Conservation (phyloP, 2,888 invertebrate species). For the Eledona agricola region DNA sequence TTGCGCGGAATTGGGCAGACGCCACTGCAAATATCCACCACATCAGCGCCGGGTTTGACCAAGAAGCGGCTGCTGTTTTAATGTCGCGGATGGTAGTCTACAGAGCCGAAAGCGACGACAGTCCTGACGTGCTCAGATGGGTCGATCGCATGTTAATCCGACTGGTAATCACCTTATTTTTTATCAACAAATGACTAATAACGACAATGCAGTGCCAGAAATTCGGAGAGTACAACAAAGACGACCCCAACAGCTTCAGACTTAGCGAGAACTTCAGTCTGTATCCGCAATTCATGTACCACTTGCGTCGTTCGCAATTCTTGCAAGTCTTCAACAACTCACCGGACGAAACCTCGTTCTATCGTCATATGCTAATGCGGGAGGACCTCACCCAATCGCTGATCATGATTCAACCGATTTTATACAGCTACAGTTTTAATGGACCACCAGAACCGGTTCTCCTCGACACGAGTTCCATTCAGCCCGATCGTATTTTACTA, state of each 20-base stretch:
- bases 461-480: conserved; percentile 96
- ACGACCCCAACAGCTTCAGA: conserved; percentile 96
- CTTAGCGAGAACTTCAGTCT: conserved; percentile 96
- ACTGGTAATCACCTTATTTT: conserved; percentile 70
- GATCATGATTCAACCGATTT: conserved; percentile 99
- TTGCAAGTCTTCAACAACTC: conserved; percentile 99
- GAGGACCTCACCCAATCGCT: conserved; percentile 97
- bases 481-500: conserved; percentile 94
- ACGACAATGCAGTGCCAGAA: conserved; percentile 89
- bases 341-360: conserved; percentile 99
- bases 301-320: conserved; percentile 96
- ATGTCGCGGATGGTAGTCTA: conserved; percentile 98
- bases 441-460: conserved; percentile 98
- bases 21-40: conserved; percentile 88
- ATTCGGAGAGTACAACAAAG: conserved; percentile 98
- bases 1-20: conserved; percentile 99
- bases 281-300: conserved; percentile 99
- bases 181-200: conserved; percentile 28
- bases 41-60: conserved; percentile 95
- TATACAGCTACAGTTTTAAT: conserved; percentile 98
- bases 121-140: conserved; percentile 98
- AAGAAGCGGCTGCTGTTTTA: conserved; percentile 96
- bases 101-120: conserved; percentile 93
- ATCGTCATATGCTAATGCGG: conserved; percentile 97
- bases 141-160: conserved; percentile 97